These are phyloP conservation scores for Callimorpha dominula DNA, from an alignment of 2,888 invertebrate genomes.

Conservation along the genomic window DNA sequence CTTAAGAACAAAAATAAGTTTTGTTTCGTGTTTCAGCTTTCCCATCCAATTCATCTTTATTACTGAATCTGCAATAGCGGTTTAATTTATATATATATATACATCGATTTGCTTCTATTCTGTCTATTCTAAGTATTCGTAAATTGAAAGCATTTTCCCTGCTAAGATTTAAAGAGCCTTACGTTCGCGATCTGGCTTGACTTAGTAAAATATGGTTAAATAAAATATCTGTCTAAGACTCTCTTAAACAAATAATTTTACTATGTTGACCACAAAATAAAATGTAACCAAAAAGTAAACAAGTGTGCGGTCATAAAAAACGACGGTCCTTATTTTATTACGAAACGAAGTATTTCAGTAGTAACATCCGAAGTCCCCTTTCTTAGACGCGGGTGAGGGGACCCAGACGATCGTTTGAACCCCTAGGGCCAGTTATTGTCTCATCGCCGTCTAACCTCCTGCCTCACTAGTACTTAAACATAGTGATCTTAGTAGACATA, in stretches of 20 bases:
- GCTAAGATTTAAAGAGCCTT: too few relatives aligned
- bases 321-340: slow-evolving; percentile 8
- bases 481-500: not conserved
- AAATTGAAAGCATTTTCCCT: too few relatives aligned
- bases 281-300: not conserved
- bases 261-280: not conserved
- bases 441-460: slow-evolving; percentile 59
- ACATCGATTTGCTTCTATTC: too few relatives aligned
- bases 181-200: too few relatives aligned
- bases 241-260: too few relatives aligned
- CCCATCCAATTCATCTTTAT: too few relatives aligned
- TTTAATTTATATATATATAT: too few relatives aligned
- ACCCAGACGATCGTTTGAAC: slow-evolving; percentile 61
- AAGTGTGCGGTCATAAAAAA: slow-evolving; percentile 10
- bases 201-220: not conserved
- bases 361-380: slow-evolving; percentile 46
- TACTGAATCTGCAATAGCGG: too few relatives aligned
- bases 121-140: too few relatives aligned
- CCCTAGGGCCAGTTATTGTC: slow-evolving; percentile 77
- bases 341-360: slow-evolving; percentile 16
- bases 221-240: not conserved
- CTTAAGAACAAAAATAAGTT: too few relatives aligned
- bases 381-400: slow-evolving; percentile 54
- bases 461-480: slow-evolving; percentile 44
- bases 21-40: too few relatives aligned